These are phyloP conservation scores for Trematomus loennbergii DNA, from an alignment of 2,113 vertebrate genomes.

Conservation along the genomic window DNA sequence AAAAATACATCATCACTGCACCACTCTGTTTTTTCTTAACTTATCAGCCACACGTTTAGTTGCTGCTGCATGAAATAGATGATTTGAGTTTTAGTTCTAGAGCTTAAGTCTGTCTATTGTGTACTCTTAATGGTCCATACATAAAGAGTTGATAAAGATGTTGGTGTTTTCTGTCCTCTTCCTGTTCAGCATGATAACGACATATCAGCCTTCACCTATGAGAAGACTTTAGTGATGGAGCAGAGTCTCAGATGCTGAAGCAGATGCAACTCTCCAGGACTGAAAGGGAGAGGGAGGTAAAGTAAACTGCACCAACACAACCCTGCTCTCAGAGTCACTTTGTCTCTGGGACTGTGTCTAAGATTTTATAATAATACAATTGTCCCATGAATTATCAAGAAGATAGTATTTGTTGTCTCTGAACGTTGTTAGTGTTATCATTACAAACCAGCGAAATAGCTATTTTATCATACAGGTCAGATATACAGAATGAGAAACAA, in stretches of 20 bases:
- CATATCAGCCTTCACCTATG: conserved; percentile 97
- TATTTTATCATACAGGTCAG: background rate
- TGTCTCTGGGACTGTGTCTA: background rate
- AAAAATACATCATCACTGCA: too few relatives aligned
- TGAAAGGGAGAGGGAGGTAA: conserved; percentile 94
- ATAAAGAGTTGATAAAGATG: too few relatives aligned
- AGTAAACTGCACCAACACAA: background rate
- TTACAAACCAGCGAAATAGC: background rate
- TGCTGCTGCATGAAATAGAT: background rate
- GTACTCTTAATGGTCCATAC: background rate
- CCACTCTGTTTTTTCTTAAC: too few relatives aligned
- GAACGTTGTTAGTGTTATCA: background rate
- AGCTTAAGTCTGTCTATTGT: background rate
- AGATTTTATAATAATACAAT: background rate
- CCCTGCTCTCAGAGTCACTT: background rate
- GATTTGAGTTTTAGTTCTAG: background rate
- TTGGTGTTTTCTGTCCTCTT: conserved; percentile 14
- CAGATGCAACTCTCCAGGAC: conserved; percentile 97
- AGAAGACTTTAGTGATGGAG: conserved; percentile 97
- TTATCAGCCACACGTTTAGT: background rate
- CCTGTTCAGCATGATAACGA: conserved; percentile 91
- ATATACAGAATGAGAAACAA: background rate
- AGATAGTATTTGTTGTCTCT: conserved; percentile 3
- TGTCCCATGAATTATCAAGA: background rate
- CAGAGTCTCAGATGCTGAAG: conserved; percentile 96